These are phyloP conservation scores for Noctua pronuba DNA, from an alignment of 2,888 invertebrate species.

Conservation along the genomic window DNA sequence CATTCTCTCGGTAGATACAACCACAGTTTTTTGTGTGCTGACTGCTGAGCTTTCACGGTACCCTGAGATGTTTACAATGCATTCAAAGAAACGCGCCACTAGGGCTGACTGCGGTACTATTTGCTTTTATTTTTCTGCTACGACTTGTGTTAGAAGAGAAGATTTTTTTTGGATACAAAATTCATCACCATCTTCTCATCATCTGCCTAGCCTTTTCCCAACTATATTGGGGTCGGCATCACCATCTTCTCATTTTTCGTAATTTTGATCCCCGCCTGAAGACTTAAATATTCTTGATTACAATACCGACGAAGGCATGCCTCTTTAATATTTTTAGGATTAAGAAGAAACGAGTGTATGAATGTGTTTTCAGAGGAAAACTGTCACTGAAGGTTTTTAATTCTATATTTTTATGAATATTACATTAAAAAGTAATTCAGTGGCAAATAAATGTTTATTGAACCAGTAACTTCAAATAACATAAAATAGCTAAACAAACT, in stretches of 20 bases:
- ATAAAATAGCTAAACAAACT: too few species aligned
- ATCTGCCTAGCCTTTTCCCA: too few species aligned
- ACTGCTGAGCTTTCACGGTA: slow-evolving; percentile 61
- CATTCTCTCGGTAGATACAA: slow-evolving; percentile 52
- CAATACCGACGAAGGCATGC: not conserved
- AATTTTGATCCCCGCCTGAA: not conserved
- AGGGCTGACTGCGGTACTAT: slow-evolving; percentile 39
- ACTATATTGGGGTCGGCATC: too few species aligned
- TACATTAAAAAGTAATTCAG: too few species aligned
- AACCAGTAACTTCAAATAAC: too few species aligned
- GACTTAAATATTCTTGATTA: not conserved
- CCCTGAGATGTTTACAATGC: slow-evolving; percentile 62
- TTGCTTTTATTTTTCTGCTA: not conserved
- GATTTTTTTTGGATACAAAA: too few species aligned
- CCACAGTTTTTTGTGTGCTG: slow-evolving; percentile 56
- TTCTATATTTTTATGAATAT: too few species aligned
- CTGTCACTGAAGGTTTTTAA: too few species aligned
- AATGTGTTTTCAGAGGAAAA: too few species aligned
- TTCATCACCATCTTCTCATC: not conserved
- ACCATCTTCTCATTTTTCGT: not conserved
- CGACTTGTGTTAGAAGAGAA: not conserved
- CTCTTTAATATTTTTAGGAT: not conserved
- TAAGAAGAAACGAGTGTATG: too few species aligned
- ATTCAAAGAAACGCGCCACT: slow-evolving; percentile 51
- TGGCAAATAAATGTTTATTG: too few species aligned